Percentiles rank a stretch among this genome's conserved stretches.
These are phyloP conservation scores for Apodemia hepburni DNA, from an alignment of 2,888 invertebrate species.

Conservation along the genomic window DNA sequence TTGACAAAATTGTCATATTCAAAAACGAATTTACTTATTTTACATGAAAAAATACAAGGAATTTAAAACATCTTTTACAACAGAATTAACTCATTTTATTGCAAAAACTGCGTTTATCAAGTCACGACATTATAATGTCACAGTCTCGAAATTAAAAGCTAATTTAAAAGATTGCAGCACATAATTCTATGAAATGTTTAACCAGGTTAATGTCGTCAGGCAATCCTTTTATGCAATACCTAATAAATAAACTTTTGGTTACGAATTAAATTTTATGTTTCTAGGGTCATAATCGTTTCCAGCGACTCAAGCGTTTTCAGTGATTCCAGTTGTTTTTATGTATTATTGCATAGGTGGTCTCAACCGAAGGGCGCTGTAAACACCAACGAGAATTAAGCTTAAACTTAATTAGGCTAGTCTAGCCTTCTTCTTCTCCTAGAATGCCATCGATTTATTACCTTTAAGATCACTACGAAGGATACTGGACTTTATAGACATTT, in stretches of 20 bases:
- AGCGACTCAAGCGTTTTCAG: not conserved
- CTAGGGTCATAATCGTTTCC: not conserved
- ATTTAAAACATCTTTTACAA: not conserved
- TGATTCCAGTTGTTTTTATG: not conserved
- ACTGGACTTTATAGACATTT: constrained; percentile 46
- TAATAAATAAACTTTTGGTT: not conserved
- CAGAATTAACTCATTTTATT: not conserved
- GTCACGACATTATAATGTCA: not conserved
- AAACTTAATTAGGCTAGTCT: constrained; percentile 54
- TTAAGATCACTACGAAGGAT: constrained; percentile 43
- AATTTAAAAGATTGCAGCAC: not conserved
- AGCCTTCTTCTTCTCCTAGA: constrained; percentile 45
- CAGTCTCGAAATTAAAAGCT: not conserved
- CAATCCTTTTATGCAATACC: not conserved
- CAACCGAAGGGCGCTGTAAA: constrained; percentile 54
- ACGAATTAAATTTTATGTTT: not conserved
- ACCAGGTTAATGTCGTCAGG: not conserved
- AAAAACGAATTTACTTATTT: no score
- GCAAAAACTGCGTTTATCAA: not conserved
- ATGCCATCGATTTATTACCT: constrained; percentile 59
- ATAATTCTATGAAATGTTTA: not conserved
- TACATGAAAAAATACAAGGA: no score
- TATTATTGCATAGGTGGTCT: constrained; percentile 53
- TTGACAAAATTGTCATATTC: no score
- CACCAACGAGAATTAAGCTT: constrained; percentile 59